Evolutionary conservation across 2,797 vertebrate genomes (phyloP), one percentile per base, ranked within the genome.

Genomic region (Myotis vivesi): DNA sequence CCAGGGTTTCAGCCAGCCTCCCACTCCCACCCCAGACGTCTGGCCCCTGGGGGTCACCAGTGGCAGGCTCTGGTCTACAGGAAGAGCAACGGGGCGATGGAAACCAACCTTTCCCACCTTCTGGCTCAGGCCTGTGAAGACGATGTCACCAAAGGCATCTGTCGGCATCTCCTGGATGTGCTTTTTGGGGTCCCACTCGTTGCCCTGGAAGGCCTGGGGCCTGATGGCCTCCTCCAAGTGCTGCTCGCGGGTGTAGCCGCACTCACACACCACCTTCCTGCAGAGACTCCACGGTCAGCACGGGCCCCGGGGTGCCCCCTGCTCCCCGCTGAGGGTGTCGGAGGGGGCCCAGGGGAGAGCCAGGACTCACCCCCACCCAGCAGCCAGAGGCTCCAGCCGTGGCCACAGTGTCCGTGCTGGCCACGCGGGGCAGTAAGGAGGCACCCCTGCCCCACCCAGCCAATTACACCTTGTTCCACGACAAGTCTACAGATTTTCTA

Each of bases 71-170:
- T 23, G 55, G 12, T 28, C 79, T 59, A 7, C 22, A 33, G 30
- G 8, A 30, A 51, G 41, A n/a, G 33, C 2, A 13, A 17, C 0
- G 1, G 68, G 23, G 20, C 0, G 16, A 33, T 12, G 10, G 66
- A n/a, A 20, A 96, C 97, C 72, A 25, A 97, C 95, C 97, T 97
- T 97, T 30, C 94, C 94, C n/a, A 85, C 97, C 97, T 98, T 99
- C 96, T 99, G 99, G 55, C 99, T 98, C 94, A 99, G 96, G 75
- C 98, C 99, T 0, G 82, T 97, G 94, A 99, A 99, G 94, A 59
- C 97, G 49, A 99, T 99, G 51, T 99, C 99, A 38, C 99, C 99
- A 0, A 99, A 99, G 33, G 99, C 99, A 1, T 99, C 99, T 0
- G 99, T 99, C 2, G 99, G 98, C 91, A 98, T 97, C 89, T 99